A percentile compares a stretch with the other conserved stretches of the same genome.
These are phyloP conservation scores for Onchidella celtica DNA, from an alignment of 2,888 invertebrate species.

Conservation along the genomic window DNA sequence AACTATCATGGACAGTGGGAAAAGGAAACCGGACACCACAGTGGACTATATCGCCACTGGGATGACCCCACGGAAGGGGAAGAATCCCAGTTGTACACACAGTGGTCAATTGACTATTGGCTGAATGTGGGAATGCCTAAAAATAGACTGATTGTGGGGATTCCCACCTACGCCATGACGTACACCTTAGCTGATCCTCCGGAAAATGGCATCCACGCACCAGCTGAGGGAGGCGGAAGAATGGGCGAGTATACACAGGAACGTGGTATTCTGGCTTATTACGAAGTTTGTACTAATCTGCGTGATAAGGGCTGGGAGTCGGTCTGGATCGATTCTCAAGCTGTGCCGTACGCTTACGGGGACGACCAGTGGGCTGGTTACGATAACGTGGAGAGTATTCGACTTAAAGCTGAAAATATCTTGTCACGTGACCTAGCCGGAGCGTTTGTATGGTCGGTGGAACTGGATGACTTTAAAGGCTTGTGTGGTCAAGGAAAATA, in stretches of 20 bases:
- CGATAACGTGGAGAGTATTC: conserved; percentile 91
- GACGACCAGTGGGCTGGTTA: conserved; percentile 96
- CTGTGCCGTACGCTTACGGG: conserved; percentile 93
- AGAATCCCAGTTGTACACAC: conserved; percentile 66
- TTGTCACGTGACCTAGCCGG: conserved; percentile 84
- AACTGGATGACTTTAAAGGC: conserved; percentile 94
- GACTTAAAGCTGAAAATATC: conserved; percentile 84
- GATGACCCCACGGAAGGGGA: conserved; percentile 59
- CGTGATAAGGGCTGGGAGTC: conserved; percentile 82
- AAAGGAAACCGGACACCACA: conserved; percentile 69
- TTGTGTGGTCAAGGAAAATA: conserved; percentile 32
- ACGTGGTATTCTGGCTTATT: conserved; percentile 96
- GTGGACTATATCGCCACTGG: conserved; percentile 60
- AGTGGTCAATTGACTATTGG: conserved; percentile 71
- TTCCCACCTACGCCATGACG: conserved; percentile 90
- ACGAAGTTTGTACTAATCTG: conserved; percentile 95
- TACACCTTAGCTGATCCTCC: conserved; percentile 63
- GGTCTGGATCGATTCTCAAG: conserved; percentile 97
- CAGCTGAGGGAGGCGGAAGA: conserved; percentile 91
- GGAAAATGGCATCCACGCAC: conserved; percentile 86
- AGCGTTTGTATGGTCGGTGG: conserved; percentile 97
- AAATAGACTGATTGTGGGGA: conserved; percentile 94
- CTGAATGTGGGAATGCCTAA: conserved; percentile 61
- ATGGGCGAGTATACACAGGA: conserved; percentile 90
- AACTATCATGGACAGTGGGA: conserved; percentile 75